A percentile compares a stretch with the other conserved stretches of the same genome.
These are phyloP conservation scores for Azemiops feae DNA, from an alignment of 2,113 vertebrate species.

Conservation along the genomic window DNA sequence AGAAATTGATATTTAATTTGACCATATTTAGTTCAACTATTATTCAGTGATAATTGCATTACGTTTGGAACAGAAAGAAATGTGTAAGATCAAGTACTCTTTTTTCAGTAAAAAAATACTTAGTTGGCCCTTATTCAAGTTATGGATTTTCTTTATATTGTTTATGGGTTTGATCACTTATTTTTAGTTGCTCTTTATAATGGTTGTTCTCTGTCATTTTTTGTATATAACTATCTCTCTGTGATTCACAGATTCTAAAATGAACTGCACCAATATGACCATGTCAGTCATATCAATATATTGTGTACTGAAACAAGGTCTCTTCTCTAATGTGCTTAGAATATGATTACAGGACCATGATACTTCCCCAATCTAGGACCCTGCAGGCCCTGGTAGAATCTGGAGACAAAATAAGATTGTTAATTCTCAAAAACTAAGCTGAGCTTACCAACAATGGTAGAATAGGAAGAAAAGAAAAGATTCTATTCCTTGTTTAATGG, in stretches of 20 bases:
- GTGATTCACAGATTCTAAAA: not conserved
- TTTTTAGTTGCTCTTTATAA: not conserved
- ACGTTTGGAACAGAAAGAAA: not conserved
- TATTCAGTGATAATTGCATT: not conserved
- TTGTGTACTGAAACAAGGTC: too few relatives aligned
- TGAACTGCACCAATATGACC: too few relatives aligned
- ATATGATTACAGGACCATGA: too few relatives aligned
- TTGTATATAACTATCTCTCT: not conserved
- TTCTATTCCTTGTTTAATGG: not conserved
- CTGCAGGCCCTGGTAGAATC: too few relatives aligned
- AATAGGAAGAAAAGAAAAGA: not conserved
- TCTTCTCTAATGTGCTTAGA: too few relatives aligned
- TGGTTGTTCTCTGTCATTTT: not conserved
- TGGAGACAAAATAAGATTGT: too few relatives aligned
- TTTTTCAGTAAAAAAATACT: not conserved
- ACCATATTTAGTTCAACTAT: not conserved
- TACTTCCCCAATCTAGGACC: too few relatives aligned
- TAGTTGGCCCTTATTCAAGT: not conserved
- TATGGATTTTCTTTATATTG: not conserved
- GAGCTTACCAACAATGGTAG: not conserved
- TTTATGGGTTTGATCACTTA: not conserved
- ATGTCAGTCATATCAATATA: too few relatives aligned
- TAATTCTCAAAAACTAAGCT: not conserved
- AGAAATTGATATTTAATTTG: not conserved
- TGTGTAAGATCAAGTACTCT: not conserved